Evolutionary conservation across 2,888 invertebrate genomes (phyloP), one percentile per base, ranked within the genome.

Genomic region (Ochropacha duplaris): DNA sequence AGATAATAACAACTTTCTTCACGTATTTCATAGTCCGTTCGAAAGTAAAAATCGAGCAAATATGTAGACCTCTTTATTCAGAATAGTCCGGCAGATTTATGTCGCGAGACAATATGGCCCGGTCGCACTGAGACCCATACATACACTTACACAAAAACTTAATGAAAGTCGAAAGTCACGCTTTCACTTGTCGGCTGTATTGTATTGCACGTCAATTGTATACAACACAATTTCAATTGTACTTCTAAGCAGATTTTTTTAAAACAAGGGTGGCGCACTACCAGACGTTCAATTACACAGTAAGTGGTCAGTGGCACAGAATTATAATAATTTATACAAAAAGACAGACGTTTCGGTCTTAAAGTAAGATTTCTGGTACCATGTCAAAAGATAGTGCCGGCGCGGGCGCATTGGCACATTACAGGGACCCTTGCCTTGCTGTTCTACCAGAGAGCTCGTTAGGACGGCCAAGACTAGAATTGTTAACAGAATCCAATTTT

Each of bases 81-180:
- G 83, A 76, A 74, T 76, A 74, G 74, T 73, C 65, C 68, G 65
- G 74, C 64, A 74, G 82, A 88, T 83, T 85, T 83, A 86, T 85
- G 88, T 86, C 86, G 82, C 87, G 83, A 87, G 88, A 91, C 91
- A 90, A 90, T 91, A 91, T 90, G 88, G 87, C 64, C 78, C 80
- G 81, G 79, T 77, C 83, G 78, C 74, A 74, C 76, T 75, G 76
- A 78, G 74, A 78, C 72, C 84, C 86, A 88, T 87, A 86, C 89
- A 90, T 81, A 88, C 81, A 81, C 83, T 85, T 82, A 79, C 75
- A 91, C 90, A 92, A 92, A 92, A 92, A 91, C 86, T 84, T 86
- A 90, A 92, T 86, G 92, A 91, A 91, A 91, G 91, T 91, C 84
- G 92, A 92, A 91, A 92, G 92, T 89, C 78, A 86, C 86, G 88